phyloP scores from a whole-genome alignment of 23 tunicate species.

The Styela plicata region DNA sequence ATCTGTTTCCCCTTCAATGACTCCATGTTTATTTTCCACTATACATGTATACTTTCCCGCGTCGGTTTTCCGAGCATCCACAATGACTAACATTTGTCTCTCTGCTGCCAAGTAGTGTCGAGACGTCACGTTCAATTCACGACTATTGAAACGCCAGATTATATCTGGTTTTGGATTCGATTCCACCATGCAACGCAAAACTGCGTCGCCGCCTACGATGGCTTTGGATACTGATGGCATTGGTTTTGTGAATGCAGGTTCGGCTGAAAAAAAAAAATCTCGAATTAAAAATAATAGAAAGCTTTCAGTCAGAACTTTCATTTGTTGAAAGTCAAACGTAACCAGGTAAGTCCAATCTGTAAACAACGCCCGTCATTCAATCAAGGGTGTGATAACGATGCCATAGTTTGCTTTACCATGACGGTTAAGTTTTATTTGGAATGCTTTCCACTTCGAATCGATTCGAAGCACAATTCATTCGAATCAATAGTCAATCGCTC shows the following conservation, averaged over 20 bases:
- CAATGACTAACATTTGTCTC: conserved; percentile 48
- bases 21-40: conserved; percentile 43
- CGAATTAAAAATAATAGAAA: too few species aligned
- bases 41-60: conserved; percentile 55
- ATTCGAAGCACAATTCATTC: too few species aligned
- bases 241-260: conserved; percentile 40
- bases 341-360: too few species aligned
- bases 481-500: too few species aligned
- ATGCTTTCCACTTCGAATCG: too few species aligned
- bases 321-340: too few species aligned
- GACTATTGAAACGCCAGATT: conserved; percentile 44
- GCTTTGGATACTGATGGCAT: conserved; percentile 36
- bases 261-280: conserved; percentile 32
- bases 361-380: too few species aligned
- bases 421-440: too few species aligned
- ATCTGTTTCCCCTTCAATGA: neutral
- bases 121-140: conserved; percentile 32
- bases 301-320: too few species aligned
- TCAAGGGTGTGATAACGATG: too few species aligned
- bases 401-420: too few species aligned
- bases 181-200: conserved; percentile 52
- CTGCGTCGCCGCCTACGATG: conserved; percentile 38
- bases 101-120: conserved; percentile 67
- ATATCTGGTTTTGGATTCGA: conserved; percentile 48
- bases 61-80: conserved; percentile 11